phyloP scores from a whole-genome alignment of 2,113 vertebrate genomes.

The Macaca nemestrina region DNA sequence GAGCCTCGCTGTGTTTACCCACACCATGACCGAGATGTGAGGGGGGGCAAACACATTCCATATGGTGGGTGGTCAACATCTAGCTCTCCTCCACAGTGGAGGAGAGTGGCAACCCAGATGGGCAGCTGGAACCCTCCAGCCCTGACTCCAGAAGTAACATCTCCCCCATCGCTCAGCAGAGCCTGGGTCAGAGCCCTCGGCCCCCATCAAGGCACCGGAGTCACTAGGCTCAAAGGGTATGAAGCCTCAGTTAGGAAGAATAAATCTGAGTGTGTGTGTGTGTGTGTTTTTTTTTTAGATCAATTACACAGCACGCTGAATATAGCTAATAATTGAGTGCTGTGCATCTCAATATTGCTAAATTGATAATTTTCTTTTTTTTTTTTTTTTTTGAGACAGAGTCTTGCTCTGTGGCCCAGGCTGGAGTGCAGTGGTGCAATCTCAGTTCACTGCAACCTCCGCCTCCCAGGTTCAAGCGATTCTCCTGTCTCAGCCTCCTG shows the following conservation, averaged over 20 bases:
- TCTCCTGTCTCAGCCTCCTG: too few relatives aligned
- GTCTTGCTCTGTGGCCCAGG: too few relatives aligned
- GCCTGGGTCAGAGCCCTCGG: background rate
- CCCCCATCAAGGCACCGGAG: rapidly evolving
- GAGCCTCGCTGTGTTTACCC: background rate
- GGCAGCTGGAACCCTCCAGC: background rate
- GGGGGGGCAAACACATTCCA: background rate
- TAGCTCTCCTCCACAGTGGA: background rate
- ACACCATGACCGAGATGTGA: background rate
- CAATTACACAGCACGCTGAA: background rate
- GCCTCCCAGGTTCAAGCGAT: too few relatives aligned
- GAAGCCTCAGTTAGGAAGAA: background rate
- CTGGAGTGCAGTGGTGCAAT: too few relatives aligned
- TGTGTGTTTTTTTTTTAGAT: background rate
- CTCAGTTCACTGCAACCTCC: too few relatives aligned
- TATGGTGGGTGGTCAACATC: background rate
- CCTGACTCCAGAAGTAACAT: background rate
- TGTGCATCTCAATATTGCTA: background rate
- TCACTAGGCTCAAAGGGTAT: background rate
- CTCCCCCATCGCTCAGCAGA: rapidly evolving
- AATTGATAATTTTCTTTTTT: background rate
- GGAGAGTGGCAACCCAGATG: too few relatives aligned
- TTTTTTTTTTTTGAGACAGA: too few relatives aligned
- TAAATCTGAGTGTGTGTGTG: too few relatives aligned
- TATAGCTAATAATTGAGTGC: background rate